phyloP scores from a whole-genome alignment of 1,140 invertebrate species.

The Pseudomyrmex cubaensis region DNA sequence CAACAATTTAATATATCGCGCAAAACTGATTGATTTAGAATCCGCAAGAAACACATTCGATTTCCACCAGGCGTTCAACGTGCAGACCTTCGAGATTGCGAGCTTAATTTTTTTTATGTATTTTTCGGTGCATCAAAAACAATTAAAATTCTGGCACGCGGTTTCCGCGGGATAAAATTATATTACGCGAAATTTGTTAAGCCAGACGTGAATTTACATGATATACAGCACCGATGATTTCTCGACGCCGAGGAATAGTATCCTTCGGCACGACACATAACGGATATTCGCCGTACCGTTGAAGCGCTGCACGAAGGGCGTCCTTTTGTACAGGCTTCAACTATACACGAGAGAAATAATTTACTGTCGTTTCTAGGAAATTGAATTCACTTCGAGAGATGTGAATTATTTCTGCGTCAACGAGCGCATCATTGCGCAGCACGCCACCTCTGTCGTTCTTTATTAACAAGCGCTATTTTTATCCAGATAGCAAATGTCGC shows the following conservation, averaged over 20 bases:
- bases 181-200: not conserved
- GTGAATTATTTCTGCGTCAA: conserved; percentile 25
- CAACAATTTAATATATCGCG: too few relatives aligned
- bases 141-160: too few relatives aligned
- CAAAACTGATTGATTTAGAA: too few relatives aligned
- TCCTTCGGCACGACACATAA: not conserved
- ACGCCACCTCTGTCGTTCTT: not conserved
- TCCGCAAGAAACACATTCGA: too few relatives aligned
- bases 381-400: conserved; percentile 19
- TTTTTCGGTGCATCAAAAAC: not conserved
- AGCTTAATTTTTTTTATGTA: not conserved
- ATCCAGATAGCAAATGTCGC: not conserved
- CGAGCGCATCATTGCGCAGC: too few relatives aligned
- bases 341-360: conserved; percentile 3
- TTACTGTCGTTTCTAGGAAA: conserved; percentile 31
- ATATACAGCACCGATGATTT: not conserved
- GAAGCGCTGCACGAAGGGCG: conserved; percentile 22
- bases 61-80: too few relatives aligned
- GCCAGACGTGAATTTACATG: not conserved
- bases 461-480: not conserved
- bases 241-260: not conserved
- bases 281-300: conserved; percentile 5
- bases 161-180: not conserved
- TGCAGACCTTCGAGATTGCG: not conserved
- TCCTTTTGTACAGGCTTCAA: not conserved